phyloP scores from a whole-genome alignment of 2,797 vertebrate species.

The Sardinella longiceps region DNA sequence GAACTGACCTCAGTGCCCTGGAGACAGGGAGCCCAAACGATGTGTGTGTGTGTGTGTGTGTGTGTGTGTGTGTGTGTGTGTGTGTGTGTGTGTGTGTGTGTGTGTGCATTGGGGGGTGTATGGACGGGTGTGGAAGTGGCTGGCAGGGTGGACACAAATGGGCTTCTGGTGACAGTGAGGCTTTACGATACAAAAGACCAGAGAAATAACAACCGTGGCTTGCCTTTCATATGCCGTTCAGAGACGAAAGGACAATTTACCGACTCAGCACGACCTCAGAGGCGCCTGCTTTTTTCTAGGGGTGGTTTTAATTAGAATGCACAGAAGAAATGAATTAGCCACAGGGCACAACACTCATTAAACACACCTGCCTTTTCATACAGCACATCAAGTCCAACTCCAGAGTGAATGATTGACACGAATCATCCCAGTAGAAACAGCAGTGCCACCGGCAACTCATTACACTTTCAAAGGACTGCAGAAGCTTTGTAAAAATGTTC shows the following conservation, averaged over 20 bases:
- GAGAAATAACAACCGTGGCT: neutral
- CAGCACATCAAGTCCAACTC: neutral
- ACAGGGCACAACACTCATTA: conserved; percentile 1
- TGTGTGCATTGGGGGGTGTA: neutral
- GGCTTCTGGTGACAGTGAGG: neutral
- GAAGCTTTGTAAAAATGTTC: conserved; percentile 56
- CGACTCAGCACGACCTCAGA: neutral
- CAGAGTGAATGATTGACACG: neutral
- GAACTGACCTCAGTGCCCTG: neutral
- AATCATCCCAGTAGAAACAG: conserved; percentile 26
- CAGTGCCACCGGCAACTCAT: conserved; percentile 46
- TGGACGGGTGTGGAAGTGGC: neutral
- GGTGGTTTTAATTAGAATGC: neutral
- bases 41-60: neutral
- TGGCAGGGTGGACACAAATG: neutral
- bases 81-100: neutral
- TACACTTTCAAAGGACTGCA: conserved; percentile 46
- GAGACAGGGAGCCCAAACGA: neutral
- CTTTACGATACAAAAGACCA: neutral
- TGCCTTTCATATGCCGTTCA: neutral
- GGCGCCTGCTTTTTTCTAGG: neutral
- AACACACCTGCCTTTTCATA: neutral
- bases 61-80: neutral
- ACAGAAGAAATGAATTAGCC: neutral
- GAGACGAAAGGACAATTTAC: neutral